phyloP scores from a whole-genome alignment of 2,113 vertebrate species.

The Melanotaenia duboulayi region DNA sequence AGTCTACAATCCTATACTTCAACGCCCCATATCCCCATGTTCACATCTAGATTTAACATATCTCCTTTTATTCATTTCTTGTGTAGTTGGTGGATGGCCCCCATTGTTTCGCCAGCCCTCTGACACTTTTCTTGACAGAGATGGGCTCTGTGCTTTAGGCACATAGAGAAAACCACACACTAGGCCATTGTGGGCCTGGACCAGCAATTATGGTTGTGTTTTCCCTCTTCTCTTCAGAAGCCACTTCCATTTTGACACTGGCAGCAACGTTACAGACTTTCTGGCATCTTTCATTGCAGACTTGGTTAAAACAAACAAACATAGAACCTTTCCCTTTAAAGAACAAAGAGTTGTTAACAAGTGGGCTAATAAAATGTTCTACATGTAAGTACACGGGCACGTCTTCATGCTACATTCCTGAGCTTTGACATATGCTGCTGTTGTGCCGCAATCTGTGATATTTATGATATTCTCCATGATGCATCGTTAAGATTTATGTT shows the following conservation, averaged over 20 bases:
- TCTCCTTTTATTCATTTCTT: too few species aligned
- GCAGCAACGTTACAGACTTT: constrained; percentile 57
- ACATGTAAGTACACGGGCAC: background rate
- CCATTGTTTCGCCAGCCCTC: constrained; percentile 11
- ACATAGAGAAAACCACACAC: constrained; percentile 63
- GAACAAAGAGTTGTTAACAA: constrained; percentile 64
- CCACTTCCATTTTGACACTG: constrained; percentile 75
- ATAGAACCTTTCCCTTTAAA: constrained; percentile 26
- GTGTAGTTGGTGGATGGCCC: background rate
- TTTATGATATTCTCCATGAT: background rate
- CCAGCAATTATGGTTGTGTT: constrained; percentile 78
- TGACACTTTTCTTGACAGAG: constrained; percentile 29
- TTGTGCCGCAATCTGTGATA: background rate
- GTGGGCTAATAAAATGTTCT: constrained; percentile 51
- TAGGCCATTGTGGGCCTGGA: constrained; percentile 67
- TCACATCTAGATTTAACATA: background rate
- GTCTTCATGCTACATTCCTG: background rate
- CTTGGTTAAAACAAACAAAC: constrained; percentile 29
- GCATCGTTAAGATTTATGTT: background rate
- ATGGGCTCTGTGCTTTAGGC: constrained; percentile 48
- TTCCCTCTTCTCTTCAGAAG: constrained; percentile 68
- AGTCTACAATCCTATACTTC: too few species aligned
- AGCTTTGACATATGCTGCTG: background rate
- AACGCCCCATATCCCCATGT: background rate
- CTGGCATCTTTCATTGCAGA: constrained; percentile 54